Conservation (phyloP, 2,113 vertebrate species). For the Hylia prasina region DNA sequence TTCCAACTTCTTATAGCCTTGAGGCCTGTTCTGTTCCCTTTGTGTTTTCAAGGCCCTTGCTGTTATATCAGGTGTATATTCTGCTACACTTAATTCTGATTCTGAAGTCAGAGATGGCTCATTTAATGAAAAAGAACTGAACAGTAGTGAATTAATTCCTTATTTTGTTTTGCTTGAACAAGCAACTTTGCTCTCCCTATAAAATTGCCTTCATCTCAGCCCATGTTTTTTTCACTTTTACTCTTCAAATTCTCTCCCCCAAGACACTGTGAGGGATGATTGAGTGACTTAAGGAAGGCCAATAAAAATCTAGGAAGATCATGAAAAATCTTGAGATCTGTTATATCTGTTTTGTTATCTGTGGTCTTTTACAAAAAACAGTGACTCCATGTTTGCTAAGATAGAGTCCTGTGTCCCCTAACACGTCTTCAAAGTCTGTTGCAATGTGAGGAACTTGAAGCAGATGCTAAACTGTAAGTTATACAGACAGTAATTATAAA, state of each 20-base stretch:
- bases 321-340: not conserved
- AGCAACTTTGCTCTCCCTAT: not conserved
- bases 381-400: not conserved
- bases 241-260: not conserved
- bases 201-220: not conserved
- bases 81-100: not conserved
- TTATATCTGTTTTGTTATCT: not conserved
- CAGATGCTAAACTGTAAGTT: not conserved
- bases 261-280: not conserved
- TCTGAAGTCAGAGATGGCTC: not conserved
- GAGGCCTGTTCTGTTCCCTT: not conserved
- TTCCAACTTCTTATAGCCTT: not conserved
- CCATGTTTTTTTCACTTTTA: not conserved
- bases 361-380: not conserved
- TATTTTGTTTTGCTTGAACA: not conserved
- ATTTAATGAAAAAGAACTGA: not conserved
- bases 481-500: not conserved
- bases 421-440: not conserved
- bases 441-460: not conserved
- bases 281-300: rapidly evolving
- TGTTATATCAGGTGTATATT: not conserved
- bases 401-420: not conserved
- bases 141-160: not conserved
- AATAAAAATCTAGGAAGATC: not conserved
- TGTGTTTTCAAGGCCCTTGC: not conserved